A percentile compares a stretch with the other conserved stretches of the same genome.
Conservation (phyloP, 37 sponge, comb jelly and placozoan genomes). For the Dysidea cf. avara region DNA sequence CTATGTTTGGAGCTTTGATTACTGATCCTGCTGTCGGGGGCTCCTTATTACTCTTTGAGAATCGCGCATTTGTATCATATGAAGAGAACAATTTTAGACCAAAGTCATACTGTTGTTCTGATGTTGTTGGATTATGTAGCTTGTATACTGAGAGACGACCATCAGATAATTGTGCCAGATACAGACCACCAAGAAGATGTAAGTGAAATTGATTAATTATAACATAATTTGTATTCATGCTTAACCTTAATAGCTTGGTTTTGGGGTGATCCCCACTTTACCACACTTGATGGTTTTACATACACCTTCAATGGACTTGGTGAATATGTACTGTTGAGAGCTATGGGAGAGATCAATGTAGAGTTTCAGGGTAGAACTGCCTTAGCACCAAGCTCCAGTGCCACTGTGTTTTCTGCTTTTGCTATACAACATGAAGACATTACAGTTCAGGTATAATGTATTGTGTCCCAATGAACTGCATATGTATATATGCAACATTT, state of each 20-base stretch:
- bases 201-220: background rate
- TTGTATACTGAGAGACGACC: slow-evolving; percentile 42
- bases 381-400: background rate
- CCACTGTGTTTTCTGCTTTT: slow-evolving; percentile 55
- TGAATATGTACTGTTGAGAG: slow-evolving; percentile 37
- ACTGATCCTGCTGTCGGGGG: too few relatives aligned
- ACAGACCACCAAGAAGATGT: slow-evolving; percentile 32
- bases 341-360: background rate
- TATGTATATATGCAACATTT: too few relatives aligned
- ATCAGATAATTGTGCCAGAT: slow-evolving; percentile 21
- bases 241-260: slow-evolving; percentile 29
- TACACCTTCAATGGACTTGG: slow-evolving; percentile 87
- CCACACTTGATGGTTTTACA: slow-evolving; percentile 46
- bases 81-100: too few relatives aligned
- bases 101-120: slow-evolving; percentile 34
- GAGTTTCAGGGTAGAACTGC: slow-evolving; percentile 54
- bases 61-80: too few relatives aligned
- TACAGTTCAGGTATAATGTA: too few relatives aligned
- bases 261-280: slow-evolving; percentile 79
- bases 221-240: too few relatives aligned
- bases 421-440: background rate
- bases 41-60: too few relatives aligned
- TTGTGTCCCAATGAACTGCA: too few relatives aligned
- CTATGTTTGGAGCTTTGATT: too few relatives aligned
- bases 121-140: slow-evolving; percentile 19